Percentiles rank a stretch among this genome's conserved stretches.
These are phyloP conservation scores for Lagopus leucura DNA, from an alignment of 2,113 vertebrate genomes.

Conservation along the genomic window DNA sequence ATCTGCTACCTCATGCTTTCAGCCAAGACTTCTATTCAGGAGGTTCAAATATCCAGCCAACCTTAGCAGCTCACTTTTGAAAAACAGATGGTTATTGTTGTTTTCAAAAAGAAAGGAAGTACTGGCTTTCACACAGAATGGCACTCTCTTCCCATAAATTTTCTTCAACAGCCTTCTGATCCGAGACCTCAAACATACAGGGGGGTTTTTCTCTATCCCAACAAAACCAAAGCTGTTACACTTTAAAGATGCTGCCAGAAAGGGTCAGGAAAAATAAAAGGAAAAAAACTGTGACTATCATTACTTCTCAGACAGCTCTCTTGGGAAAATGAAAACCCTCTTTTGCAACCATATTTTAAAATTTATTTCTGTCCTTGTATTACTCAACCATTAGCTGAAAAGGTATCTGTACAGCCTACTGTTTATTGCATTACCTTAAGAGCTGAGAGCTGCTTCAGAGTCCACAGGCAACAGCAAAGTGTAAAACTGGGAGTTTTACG, in stretches of 20 bases:
- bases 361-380: neutral
- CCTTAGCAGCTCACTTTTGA: neutral
- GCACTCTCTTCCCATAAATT: neutral
- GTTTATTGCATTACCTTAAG: neutral
- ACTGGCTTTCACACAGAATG: neutral
- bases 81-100: accelerated
- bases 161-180: neutral
- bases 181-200: neutral
- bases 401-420: neutral
- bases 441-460: neutral
- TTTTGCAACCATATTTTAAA: neutral
- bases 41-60: neutral
- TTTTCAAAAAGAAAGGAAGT: neutral
- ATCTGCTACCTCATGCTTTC: neutral
- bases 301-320: neutral
- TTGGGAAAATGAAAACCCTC: neutral
- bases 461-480: neutral
- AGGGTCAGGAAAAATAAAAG: neutral
- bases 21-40: neutral
- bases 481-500: neutral
- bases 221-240: neutral
- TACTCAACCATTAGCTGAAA: neutral
- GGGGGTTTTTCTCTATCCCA: neutral
- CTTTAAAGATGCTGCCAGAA: neutral
- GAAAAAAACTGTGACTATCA: neutral